phyloP scores from a whole-genome alignment of 2,797 vertebrate genomes.

The Podarcis siculus region DNA sequence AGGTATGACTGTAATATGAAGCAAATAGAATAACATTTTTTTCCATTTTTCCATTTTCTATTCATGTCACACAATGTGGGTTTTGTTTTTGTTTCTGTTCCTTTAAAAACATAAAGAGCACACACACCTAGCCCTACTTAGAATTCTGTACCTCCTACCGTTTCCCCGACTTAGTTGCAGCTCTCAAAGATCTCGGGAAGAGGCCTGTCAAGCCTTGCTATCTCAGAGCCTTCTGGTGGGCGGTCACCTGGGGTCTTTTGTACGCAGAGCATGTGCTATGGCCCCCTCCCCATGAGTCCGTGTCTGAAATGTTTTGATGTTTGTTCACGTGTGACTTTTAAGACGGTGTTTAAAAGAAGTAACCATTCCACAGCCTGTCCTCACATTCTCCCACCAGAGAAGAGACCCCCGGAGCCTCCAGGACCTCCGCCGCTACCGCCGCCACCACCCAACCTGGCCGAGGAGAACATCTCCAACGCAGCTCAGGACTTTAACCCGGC shows the following conservation, averaged over 20 bases:
- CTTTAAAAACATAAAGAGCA: not conserved
- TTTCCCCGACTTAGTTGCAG: not conserved
- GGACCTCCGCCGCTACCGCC: conserved; percentile 87
- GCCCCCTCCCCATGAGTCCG: not conserved
- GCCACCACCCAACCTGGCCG: conserved; percentile 71
- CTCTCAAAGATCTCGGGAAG: not conserved
- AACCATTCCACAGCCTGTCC: conserved; percentile 83
- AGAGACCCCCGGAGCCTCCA: conserved; percentile 87
- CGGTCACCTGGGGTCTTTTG: not conserved
- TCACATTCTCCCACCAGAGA: conserved; percentile 83
- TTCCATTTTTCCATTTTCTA: not conserved
- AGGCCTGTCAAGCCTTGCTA: not conserved
- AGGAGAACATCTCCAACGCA: conserved; percentile 76
- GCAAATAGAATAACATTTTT: not conserved
- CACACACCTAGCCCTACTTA: not conserved
- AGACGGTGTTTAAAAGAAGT: conserved; percentile 82
- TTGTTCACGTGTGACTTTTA: conserved; percentile 72
- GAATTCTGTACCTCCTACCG: not conserved
- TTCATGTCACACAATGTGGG: not conserved
- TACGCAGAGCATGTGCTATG: not conserved
- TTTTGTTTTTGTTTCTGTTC: not conserved
- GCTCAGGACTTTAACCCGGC: conserved; percentile 87
- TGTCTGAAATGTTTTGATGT: conserved; percentile 37
- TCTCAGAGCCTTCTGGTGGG: not conserved
- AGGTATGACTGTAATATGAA: not conserved